Evolutionary conservation across 2,797 vertebrate species (phyloP).

Genomic region (Leontopithecus rosalia): DNA sequence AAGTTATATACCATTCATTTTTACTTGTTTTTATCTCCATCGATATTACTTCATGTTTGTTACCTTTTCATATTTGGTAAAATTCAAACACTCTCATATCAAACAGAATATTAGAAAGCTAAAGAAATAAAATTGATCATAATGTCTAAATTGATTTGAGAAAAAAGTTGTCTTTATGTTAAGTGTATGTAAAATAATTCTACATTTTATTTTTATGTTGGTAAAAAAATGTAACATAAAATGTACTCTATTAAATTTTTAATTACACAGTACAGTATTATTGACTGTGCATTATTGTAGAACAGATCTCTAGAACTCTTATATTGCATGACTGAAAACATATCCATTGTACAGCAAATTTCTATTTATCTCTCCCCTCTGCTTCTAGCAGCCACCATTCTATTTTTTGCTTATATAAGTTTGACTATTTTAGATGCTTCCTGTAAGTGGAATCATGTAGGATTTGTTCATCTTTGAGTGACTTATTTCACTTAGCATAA

Average conservation of each 20-base stretch:
- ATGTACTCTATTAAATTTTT: not conserved
- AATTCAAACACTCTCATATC: not conserved
- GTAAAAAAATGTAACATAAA: not conserved
- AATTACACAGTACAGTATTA: not conserved
- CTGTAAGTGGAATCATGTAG: not conserved
- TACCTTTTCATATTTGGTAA: not conserved
- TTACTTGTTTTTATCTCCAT: not conserved
- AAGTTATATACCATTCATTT: not conserved
- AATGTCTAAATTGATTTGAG: not conserved
- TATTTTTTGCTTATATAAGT: not conserved
- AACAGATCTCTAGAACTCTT: not conserved
- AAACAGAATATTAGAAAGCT: not conserved
- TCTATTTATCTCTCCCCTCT: not conserved
- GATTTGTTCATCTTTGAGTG: not conserved
- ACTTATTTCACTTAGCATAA: not conserved
- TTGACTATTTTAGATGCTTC: not conserved
- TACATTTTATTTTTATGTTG: not conserved
- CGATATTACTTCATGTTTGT: not conserved
- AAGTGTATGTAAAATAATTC: not conserved
- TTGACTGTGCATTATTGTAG: not conserved
- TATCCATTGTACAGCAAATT: not conserved
- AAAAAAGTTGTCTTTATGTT: not conserved
- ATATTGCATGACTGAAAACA: not conserved
- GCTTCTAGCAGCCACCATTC: not conserved
- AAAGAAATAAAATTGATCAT: not conserved